Percentiles rank a stretch among this genome's conserved stretches.
Conservation (phyloP, 2,113 vertebrate genomes). For the Stegostoma tigrinum region DNA sequence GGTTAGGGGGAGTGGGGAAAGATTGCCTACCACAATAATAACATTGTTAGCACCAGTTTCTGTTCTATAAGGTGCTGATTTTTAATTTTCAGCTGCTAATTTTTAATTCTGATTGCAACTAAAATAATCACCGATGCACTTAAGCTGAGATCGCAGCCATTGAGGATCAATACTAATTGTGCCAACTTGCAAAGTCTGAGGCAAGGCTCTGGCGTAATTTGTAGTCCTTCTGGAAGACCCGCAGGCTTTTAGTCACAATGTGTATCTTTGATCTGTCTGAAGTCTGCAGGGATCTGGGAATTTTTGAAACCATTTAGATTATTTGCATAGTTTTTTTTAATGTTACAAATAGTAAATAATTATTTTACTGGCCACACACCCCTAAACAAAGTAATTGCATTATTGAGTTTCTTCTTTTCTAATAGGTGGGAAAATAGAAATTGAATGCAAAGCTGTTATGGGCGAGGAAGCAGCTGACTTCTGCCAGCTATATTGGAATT, state of each 20-base stretch:
- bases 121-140: background rate
- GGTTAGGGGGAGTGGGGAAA: background rate
- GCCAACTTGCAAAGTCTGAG: background rate
- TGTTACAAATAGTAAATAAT: background rate
- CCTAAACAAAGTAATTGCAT: background rate
- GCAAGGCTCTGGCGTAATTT: background rate
- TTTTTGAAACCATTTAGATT: background rate
- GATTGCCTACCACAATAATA: background rate
- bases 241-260: background rate
- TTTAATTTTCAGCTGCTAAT: background rate
- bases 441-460: slow-evolving; percentile 29
- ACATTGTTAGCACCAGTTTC: background rate
- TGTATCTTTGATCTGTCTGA: background rate
- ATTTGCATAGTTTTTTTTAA: background rate
- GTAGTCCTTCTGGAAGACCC: background rate
- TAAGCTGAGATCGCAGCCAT: background rate
- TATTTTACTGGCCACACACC: background rate
- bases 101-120: background rate
- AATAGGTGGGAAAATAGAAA: background rate
- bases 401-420: background rate
- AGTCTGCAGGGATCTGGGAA: background rate
- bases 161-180: background rate
- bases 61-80: background rate
- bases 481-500: background rate
- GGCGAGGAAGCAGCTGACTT: background rate